Conservation (phyloP, 2,888 invertebrate species). For the Lumbricus terrestris region DNA sequence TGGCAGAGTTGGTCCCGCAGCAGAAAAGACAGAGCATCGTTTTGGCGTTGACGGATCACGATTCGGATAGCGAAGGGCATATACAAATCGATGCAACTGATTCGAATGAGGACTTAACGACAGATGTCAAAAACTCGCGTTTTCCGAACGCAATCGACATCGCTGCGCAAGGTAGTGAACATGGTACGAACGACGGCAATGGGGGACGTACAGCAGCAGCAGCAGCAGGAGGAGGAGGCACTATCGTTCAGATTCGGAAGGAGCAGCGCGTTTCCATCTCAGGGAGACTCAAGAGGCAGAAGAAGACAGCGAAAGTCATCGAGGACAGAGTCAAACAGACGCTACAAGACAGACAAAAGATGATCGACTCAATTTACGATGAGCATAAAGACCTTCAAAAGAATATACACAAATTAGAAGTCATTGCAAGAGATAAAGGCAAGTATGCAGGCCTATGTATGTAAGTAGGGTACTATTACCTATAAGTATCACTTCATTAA, state of each 20-base stretch:
- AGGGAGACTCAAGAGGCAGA: neutral
- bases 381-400: neutral
- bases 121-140: too few species aligned
- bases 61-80: neutral
- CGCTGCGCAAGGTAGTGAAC: neutral
- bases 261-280: neutral
- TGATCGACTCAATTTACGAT: neutral
- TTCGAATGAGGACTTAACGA: too few species aligned
- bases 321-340: neutral
- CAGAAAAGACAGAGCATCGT: neutral
- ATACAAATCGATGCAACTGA: neutral
- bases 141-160: too few species aligned
- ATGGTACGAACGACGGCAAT: neutral
- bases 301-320: neutral
- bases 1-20: too few species aligned
- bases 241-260: neutral
- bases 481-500: too few species aligned
- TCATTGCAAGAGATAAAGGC: neutral
- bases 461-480: too few species aligned
- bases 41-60: slow-evolving; percentile 9
- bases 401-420: neutral
- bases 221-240: too few species aligned
- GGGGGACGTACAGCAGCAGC: too few species aligned
- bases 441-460: neutral
- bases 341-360: neutral